Base-by-base conservation (phyloP, 2,113 vertebrate genomes). In the Herpetotheres cachinnans region DNA sequence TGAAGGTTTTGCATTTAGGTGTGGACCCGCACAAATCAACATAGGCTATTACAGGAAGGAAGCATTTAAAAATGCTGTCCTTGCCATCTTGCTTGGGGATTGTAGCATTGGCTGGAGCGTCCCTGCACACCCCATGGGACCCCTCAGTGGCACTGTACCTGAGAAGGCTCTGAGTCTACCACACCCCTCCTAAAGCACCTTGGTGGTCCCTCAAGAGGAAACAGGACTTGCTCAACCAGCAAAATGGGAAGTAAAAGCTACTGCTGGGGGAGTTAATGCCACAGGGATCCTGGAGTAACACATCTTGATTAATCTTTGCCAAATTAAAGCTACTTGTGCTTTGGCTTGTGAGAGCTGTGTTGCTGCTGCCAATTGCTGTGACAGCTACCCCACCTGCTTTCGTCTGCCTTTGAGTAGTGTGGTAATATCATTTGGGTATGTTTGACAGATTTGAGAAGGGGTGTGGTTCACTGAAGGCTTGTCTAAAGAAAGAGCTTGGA, bases 71-170 rank as follows among this genome's bases (percentile, higher is more conserved):
- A 83, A 52, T 59, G 34, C 30, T 49, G 18, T 47, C 55, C n/a
- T 91, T 95, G 63, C 56, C 1, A 5, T 70, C 79, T 73, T 46
- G 16, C 61, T 17, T 55, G 69, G 55, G 55, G 54, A 22, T 13
- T 70, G 59, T 36, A 69, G 44, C 40, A 49, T 17, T 4, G 1
- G 14, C 76, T 46, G 24, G 46, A 74, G 71, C 10, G 6, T 63
- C 69, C 29, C 47, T 47, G 54, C 47, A 69, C 7, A 0, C 17
- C 30, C 52, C 0, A 0, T 1, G 4, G 32, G 50, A 71, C n/a
- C 70, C 19, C 32, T 67, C 22, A 3, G 58, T 72, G 62, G 26
- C 59, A 9, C 34, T 8, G 36, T 27, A n/a, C 36, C 32, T 66
- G 54, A 54, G 63, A 56, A 86, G 36, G 36, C 58, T 47, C 34